Percentiles rank a stretch among this genome's conserved stretches.
Evolutionary conservation across 2,797 vertebrate species (phyloP).

Genomic region (Loriculus beryllinus): DNA sequence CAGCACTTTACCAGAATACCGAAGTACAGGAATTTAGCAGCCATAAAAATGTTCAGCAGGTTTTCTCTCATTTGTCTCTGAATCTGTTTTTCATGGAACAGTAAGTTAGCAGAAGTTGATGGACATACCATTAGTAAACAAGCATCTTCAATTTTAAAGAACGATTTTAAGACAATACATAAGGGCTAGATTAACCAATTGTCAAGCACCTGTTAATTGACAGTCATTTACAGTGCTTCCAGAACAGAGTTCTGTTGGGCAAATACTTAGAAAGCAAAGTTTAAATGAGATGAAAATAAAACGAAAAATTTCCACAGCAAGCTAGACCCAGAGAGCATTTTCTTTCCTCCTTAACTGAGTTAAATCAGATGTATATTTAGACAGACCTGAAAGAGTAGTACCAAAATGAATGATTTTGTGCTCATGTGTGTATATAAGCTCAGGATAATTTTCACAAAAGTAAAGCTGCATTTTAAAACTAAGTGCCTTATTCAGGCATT

Average conservation of each 20-base stretch:
- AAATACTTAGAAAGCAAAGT: not conserved
- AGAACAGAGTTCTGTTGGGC: not conserved
- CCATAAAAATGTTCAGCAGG: not conserved
- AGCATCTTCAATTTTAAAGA: not conserved
- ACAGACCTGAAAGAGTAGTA: not conserved
- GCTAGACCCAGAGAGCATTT: not conserved
- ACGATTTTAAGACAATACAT: not conserved
- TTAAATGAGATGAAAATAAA: not conserved
- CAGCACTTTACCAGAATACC: not conserved
- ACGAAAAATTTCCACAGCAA: not conserved
- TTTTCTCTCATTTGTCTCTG: not conserved
- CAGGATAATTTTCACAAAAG: not conserved
- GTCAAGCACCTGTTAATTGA: not conserved
- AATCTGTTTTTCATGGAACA: not conserved
- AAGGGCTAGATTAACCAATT: not conserved
- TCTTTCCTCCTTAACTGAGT: not conserved
- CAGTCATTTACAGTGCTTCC: not conserved
- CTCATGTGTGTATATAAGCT: fast-evolving
- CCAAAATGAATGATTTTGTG: not conserved
- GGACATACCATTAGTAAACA: not conserved
- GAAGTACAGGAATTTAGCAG: not conserved
- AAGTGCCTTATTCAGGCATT: not conserved
- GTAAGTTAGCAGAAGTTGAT: not conserved
- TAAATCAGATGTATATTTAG: not conserved
- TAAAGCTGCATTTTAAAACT: not conserved